Evolutionary conservation across 1,140 invertebrate species (phyloP).

Genomic region (Drosophila oshimai): DNA sequence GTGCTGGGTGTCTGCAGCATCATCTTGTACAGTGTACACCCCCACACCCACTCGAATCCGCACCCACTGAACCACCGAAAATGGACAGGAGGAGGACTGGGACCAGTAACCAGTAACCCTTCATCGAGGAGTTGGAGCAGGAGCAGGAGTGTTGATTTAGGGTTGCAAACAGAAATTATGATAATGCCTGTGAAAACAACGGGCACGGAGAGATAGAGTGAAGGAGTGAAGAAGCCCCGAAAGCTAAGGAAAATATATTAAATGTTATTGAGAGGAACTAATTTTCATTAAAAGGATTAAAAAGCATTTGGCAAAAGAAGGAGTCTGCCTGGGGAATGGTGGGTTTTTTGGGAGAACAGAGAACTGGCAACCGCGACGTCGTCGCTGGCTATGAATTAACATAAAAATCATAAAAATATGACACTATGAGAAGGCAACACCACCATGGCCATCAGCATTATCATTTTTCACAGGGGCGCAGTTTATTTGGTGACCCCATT

Average conservation of each 20-base stretch:
- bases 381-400: conserved; percentile 74
- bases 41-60: not conserved
- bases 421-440: conserved; percentile 54
- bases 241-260: conserved; percentile 80
- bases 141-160: conserved; percentile 73
- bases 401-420: conserved; percentile 82
- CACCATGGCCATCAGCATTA: conserved; percentile 17
- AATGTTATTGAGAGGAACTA: conserved; percentile 82
- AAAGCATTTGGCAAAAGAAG: conserved; percentile 65
- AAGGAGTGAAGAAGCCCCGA: conserved; percentile 48
- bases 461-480: conserved; percentile 12
- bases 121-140: conserved; percentile 41
- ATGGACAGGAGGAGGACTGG: not conserved
- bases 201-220: conserved; percentile 17
- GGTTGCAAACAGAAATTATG: conserved; percentile 82
- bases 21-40: not conserved
- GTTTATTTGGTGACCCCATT: too few relatives aligned
- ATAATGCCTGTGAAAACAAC: conserved; percentile 81
- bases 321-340: not conserved
- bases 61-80: conserved; percentile 27
- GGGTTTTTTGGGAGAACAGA: not conserved
- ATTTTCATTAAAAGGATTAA: conserved; percentile 83
- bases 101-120: conserved; percentile 54
- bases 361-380: conserved; percentile 44
- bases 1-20: not conserved